Percentiles rank a stretch among this genome's conserved stretches.
phyloP scores from a whole-genome alignment of 2,888 invertebrate species.

The Dryococelus australis region DNA sequence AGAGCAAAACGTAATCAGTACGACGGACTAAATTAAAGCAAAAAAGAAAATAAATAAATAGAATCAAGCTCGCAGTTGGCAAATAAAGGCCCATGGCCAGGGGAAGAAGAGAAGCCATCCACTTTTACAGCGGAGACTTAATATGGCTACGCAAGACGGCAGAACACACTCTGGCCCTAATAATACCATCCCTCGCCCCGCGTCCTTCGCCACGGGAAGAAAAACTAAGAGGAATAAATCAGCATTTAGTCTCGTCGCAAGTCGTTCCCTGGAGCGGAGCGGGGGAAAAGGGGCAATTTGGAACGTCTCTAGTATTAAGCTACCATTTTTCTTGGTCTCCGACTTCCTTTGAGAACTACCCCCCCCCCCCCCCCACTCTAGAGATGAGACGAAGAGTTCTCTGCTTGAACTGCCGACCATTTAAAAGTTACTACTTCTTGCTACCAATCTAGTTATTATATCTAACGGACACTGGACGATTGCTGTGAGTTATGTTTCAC shows the following conservation, averaged over 20 bases:
- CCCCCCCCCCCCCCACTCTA: too few species aligned
- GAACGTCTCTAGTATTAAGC: neutral
- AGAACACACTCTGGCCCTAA: neutral
- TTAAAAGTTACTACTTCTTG: neutral
- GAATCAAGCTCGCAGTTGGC: neutral
- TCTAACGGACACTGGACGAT: neutral
- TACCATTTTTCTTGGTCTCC: neutral
- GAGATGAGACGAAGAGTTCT: neutral
- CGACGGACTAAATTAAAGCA: neutral
- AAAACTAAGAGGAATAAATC: neutral
- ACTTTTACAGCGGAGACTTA: neutral
- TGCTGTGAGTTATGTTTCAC: too few species aligned
- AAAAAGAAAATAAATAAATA: neutral
- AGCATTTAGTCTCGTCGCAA: conserved; percentile 16
- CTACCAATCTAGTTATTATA: neutral
- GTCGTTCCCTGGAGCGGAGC: neutral
- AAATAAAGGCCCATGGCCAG: neutral
- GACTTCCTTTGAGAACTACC: neutral
- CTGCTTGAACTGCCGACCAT: neutral
- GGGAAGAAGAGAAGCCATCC: neutral
- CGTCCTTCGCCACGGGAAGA: neutral
- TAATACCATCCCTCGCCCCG: neutral
- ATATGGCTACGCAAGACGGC: neutral
- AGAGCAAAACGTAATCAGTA: neutral
- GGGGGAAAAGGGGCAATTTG: neutral